Evolutionary conservation across 2,888 invertebrate species (phyloP).

Genomic region (Arrhopalites spinosus): DNA sequence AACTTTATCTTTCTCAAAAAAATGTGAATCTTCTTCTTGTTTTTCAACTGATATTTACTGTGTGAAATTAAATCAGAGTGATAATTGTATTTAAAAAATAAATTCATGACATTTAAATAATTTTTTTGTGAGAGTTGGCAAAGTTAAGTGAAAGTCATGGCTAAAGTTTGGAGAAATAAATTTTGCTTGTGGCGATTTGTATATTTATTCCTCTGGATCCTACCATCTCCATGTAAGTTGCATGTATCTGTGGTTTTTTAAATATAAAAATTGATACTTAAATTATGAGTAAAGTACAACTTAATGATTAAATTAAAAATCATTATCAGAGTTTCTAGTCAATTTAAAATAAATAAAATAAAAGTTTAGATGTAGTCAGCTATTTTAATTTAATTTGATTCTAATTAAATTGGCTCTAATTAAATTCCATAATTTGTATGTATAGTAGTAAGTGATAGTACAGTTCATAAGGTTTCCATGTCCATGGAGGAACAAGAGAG

Average conservation of each 20-base stretch:
- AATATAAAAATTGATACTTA: neutral
- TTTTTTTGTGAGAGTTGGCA: neutral
- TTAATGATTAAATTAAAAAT: neutral
- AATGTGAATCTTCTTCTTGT: neutral
- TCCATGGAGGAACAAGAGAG: too few relatives aligned
- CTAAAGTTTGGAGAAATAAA: neutral
- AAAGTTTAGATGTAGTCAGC: too few relatives aligned
- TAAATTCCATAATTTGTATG: too few relatives aligned
- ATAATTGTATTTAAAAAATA: neutral
- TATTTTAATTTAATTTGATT: too few relatives aligned
- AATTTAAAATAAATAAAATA: neutral
- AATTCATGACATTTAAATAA: neutral
- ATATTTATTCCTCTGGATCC: constrained; percentile 12
- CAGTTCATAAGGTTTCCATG: too few relatives aligned
- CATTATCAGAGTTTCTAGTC: neutral
- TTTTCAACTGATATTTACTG: too few relatives aligned
- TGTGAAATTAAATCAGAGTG: neutral
- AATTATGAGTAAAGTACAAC: neutral
- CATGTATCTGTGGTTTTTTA: neutral
- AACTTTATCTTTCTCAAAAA: too few relatives aligned
- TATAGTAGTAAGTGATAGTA: too few relatives aligned
- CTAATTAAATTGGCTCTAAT: too few relatives aligned
- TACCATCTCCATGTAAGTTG: constrained; percentile 13
- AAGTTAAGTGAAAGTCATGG: neutral
- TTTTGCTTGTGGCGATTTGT: neutral